A percentile compares a stretch with the other conserved stretches of the same genome.
Evolutionary conservation across 2,113 vertebrate genomes (phyloP).

Genomic region (Elachura formosa): DNA sequence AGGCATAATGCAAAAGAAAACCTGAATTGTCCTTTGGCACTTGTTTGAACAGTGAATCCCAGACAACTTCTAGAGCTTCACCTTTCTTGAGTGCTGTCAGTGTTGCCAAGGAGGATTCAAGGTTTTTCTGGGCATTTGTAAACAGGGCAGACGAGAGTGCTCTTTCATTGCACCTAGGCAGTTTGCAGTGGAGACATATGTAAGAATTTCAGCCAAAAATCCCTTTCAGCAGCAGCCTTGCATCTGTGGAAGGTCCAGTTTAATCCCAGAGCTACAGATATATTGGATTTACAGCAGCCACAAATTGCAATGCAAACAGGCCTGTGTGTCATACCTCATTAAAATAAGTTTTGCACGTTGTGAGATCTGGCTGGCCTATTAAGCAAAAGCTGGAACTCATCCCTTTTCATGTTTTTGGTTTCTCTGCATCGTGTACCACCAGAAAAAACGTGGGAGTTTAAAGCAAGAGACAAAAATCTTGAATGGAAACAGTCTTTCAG

Average conservation of each 20-base stretch:
- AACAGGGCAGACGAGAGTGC: background rate
- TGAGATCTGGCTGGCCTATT: background rate
- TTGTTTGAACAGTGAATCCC: background rate
- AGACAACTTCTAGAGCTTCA: background rate
- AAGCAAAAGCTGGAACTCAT: background rate
- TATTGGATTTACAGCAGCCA: background rate
- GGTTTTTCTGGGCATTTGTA: background rate
- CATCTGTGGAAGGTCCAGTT: background rate
- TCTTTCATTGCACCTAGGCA: background rate
- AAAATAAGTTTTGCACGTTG: background rate
- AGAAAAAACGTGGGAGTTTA: rapidly evolving
- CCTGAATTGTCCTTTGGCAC: background rate
- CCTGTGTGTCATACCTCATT: background rate
- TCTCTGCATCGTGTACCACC: rapidly evolving
- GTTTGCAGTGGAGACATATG: background rate
- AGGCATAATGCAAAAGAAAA: background rate
- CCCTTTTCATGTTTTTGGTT: background rate
- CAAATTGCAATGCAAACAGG: background rate
- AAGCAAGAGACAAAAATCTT: background rate
- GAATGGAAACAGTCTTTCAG: background rate
- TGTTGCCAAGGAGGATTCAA: no score
- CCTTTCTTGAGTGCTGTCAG: background rate
- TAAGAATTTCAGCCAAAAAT: background rate
- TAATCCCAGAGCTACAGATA: background rate
- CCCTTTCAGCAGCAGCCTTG: background rate